phyloP scores from a whole-genome alignment of 1,140 invertebrate species.

The Polyergus mexicanus region DNA sequence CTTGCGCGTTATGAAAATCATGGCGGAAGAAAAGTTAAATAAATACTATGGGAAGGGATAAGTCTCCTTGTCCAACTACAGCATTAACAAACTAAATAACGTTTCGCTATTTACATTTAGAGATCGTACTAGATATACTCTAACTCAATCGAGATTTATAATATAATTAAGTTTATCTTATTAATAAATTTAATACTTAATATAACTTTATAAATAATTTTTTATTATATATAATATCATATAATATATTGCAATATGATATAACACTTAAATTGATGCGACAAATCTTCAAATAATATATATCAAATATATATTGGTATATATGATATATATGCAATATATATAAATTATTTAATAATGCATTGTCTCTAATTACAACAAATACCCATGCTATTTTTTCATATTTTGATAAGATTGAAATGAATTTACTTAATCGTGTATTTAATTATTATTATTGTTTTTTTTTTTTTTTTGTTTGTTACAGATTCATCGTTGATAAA shows the following conservation, averaged over 20 bases:
- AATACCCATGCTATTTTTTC: not conserved
- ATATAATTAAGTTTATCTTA: not conserved
- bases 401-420: not conserved
- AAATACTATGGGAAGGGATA: slow-evolving; percentile 15
- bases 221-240: not conserved
- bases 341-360: too few relatives aligned
- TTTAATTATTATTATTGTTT: not conserved
- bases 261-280: too few relatives aligned
- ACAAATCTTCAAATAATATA: too few relatives aligned
- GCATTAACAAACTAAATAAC: slow-evolving; percentile 13
- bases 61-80: not conserved
- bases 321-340: too few relatives aligned
- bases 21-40: slow-evolving; percentile 42
- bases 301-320: too few relatives aligned
- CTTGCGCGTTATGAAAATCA: slow-evolving; percentile 39
- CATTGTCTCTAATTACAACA: too few relatives aligned
- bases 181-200: not conserved
- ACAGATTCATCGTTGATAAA: slow-evolving; percentile 30
- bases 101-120: not conserved
- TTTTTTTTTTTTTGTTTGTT: slow-evolving; percentile 52
- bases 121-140: not conserved
- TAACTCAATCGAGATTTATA: not conserved
- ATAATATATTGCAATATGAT: not conserved
- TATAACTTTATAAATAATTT: not conserved
- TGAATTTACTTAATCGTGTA: not conserved